Evolutionary conservation across 2,888 invertebrate species (phyloP), one percentile per base, ranked within the genome.

Genomic region (Argyresthia albistria): DNA sequence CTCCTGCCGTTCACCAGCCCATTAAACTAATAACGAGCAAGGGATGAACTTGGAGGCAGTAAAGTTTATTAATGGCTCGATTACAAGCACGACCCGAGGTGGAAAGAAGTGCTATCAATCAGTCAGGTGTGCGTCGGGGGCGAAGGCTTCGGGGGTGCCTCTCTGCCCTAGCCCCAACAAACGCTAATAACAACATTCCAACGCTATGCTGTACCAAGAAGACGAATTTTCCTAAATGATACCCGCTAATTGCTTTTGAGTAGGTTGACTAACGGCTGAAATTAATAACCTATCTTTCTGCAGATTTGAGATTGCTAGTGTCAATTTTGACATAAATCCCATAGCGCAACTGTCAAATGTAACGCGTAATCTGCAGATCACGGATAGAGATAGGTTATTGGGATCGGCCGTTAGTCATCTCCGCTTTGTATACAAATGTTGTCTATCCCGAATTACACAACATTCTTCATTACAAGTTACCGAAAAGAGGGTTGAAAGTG

Each of bases 41-140:
- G 80, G 78, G 80, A 82, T 83, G 80, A 82, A 84, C 80, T 84
- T 79, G 71, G 76, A 80, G 80, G 87, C 80, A 80, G 82, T 86
- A 86, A 86, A 86, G 75, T 87, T 87, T 87, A 87, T 87, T 86
- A 87, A 87, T 87, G 86, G 81, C 84, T 81, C 87, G 87, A 87
- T 87, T 87, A 87, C 86, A 83, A 81, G 82, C 86, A 83, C 84
- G 84, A 81, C 83, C 86, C 86, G 80, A 82, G 82, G 83, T 79
- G 77, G 81, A 87, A 87, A 87, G 87, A 86, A 87, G 82, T 78
- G 81, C 86, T 84, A 87, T 87, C 86, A 86, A 86, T 87, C 87
- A 84, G 86, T 82, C 82, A 84, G 84, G 86, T 84, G 80, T 74
- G 83, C 80, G 80, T 80, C 82, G 80, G 76, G 73, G 25, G 25